phyloP scores from a whole-genome alignment of 2,888 invertebrate genomes.

The Actias luna region DNA sequence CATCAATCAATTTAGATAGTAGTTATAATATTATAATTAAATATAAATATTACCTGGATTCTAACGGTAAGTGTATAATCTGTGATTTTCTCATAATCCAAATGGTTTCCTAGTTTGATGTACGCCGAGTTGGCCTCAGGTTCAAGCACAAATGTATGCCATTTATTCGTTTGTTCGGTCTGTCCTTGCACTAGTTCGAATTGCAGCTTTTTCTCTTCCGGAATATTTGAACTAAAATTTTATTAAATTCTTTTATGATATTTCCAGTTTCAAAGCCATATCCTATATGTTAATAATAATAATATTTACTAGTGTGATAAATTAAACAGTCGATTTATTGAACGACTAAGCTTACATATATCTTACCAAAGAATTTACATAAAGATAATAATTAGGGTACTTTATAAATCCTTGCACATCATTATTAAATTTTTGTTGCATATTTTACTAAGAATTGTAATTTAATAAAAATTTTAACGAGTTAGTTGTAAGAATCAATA shows the following conservation, averaged over 20 bases:
- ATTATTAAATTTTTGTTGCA: no score
- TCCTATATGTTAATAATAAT: background rate
- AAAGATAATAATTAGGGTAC: no score
- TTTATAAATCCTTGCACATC: no score
- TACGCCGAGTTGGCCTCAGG: conserved; percentile 86
- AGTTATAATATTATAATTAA: background rate
- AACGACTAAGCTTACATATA: no score
- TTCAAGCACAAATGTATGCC: conserved; percentile 87
- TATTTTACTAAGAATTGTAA: no score
- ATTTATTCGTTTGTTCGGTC: conserved; percentile 92
- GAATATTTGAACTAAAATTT: conserved; percentile 85
- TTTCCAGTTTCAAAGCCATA: background rate
- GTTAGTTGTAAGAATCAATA: background rate
- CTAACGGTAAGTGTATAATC: conserved; percentile 92
- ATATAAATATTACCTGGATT: conserved; percentile 77
- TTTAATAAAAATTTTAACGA: background rate
- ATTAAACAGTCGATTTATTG: background rate
- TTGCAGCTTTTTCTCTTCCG: conserved; percentile 86
- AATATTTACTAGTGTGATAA: background rate
- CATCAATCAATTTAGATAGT: background rate
- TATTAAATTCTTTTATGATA: conserved; percentile 16
- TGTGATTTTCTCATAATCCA: conserved; percentile 93
- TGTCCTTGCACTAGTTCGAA: conserved; percentile 91
- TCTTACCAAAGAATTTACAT: no score
- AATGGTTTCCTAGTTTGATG: conserved; percentile 87